Base-by-base conservation (phyloP, 2,113 vertebrate species). In the Corythaixoides concolor region DNA sequence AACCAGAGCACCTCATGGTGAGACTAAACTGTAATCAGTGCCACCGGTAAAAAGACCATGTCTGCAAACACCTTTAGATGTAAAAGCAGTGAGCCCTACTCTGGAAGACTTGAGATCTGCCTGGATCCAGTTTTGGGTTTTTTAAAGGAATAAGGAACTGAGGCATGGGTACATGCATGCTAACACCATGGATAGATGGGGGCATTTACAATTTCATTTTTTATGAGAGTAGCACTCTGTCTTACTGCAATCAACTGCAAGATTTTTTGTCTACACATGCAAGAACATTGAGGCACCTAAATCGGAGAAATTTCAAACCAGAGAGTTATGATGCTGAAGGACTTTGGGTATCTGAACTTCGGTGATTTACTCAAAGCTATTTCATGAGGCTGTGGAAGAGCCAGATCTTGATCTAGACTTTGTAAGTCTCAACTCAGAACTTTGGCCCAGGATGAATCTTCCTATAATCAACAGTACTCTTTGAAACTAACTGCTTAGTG, bases 401-500 rank as follows among this genome's bases (percentile, higher is more conserved):
- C 2, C 23, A 60, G 43, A 28, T 63, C 64, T 92, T 84, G 59
- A 92, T 9, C 27, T 32, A 80, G 47, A 28, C 23, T 83, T 84
- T 43, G 5, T 43, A 69, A 73, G 35, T 73, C 53, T 9, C 23
- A 80, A 14, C 11, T 75, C 33, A 89, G 30, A 70, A 50, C 8
- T 73, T 59, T 63, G 28, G 10, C n/a, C 27, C 28, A 18, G 35
- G n/a, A 52, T 73, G 55, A 94, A 69, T 88, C 8, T 13, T 32
- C 52, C 56, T 86, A 20, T 77, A 85, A 88, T 33, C 3, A 9
- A 45, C 22, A 73, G 59, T 67, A 22, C 35, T 79, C 43, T 60
- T 87, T 91, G 66, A 92, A 96, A 95, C 52, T 47, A 77, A 82
- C 59, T 85, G 26, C 62, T 70, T 58, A 86, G 28, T 64, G n/a